Evolutionary conservation across 2,797 vertebrate species (phyloP).

Genomic region (Neoniphon sammara): DNA sequence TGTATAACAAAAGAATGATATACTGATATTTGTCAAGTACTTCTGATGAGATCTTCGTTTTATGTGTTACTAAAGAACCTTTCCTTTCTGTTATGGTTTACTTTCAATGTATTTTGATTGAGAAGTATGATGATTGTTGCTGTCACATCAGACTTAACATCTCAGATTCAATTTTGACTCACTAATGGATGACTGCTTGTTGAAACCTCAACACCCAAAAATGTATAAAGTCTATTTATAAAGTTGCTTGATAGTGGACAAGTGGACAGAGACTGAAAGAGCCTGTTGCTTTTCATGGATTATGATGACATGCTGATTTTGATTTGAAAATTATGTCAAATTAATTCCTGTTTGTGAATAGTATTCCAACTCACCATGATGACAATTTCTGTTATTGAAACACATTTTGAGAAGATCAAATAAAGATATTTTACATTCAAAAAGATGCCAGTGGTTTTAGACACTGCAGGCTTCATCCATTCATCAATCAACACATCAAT

Average conservation of each 20-base stretch:
- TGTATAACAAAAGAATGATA: constrained; percentile 77
- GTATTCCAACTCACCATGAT: constrained; percentile 75
- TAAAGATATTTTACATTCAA: constrained; percentile 85
- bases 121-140: constrained; percentile 71
- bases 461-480: constrained; percentile 7
- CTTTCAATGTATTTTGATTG: constrained; percentile 72
- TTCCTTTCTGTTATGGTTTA: constrained; percentile 68
- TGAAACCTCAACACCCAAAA: constrained; percentile 64
- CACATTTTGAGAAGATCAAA: constrained; percentile 81
- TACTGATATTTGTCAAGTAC: constrained; percentile 77
- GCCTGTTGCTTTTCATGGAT: constrained; percentile 68
- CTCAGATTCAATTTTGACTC: constrained; percentile 68
- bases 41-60: constrained; percentile 77
- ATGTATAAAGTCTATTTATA: constrained; percentile 66
- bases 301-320: constrained; percentile 69
- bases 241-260: constrained; percentile 62
- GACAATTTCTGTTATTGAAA: constrained; percentile 79
- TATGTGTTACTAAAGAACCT: constrained; percentile 71
- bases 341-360: constrained; percentile 80
- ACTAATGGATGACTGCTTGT: constrained; percentile 68
- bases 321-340: constrained; percentile 69
- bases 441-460: constrained; percentile 10
- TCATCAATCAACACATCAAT: constrained; percentile 21
- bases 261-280: constrained; percentile 57
- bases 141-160: constrained; percentile 71